Conservation (phyloP, 2,797 vertebrate genomes). For the Sarcoramphus papa region DNA sequence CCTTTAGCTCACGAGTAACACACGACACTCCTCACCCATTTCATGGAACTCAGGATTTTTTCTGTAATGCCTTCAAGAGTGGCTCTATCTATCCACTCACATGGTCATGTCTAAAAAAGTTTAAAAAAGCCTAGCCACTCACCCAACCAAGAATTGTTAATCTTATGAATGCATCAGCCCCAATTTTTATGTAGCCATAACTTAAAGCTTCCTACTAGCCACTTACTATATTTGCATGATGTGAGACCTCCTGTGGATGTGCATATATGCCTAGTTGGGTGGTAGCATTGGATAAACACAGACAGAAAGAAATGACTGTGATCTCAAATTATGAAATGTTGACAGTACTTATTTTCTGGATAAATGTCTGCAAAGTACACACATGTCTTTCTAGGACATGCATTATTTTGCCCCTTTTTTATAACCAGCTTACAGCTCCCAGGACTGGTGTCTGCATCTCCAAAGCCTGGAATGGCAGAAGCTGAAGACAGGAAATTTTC, state of each 20-base stretch:
- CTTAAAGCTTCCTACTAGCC: neutral
- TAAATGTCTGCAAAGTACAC: neutral
- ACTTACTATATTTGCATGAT: neutral
- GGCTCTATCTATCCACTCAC: neutral
- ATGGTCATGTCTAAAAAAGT: neutral
- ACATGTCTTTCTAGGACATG: neutral
- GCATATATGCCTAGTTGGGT: accelerated
- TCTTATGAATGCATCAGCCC: neutral
- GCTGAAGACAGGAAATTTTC: neutral
- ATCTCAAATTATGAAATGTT: neutral
- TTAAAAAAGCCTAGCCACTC: neutral
- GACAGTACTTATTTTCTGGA: neutral
- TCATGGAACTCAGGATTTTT: neutral
- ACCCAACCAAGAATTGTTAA: neutral
- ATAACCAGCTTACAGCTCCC: neutral
- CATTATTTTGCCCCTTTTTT: neutral
- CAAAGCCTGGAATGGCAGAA: neutral
- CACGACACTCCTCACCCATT: accelerated
- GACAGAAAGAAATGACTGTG: neutral
- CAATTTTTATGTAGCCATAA: neutral
- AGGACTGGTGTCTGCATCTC: neutral
- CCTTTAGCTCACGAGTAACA: neutral
- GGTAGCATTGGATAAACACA: neutral
- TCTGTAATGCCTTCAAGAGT: neutral
- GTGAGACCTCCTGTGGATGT: neutral